Evolutionary conservation across 2,888 invertebrate genomes (phyloP).

Genomic region (Trissolcus brochymenae): DNA sequence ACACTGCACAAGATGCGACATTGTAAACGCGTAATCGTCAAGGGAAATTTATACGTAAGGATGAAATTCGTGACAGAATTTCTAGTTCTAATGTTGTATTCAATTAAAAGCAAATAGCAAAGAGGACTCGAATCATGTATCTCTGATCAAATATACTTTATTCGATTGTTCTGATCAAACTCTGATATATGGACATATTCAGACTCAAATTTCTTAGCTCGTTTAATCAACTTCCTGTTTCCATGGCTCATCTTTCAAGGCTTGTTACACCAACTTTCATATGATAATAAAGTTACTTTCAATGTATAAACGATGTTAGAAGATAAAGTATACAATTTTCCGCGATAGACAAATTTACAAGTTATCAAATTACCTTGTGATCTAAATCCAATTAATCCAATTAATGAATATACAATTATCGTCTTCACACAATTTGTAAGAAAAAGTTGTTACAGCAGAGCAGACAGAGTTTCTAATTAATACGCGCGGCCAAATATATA

Average conservation of each 20-base stretch:
- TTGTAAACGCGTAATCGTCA: not conserved
- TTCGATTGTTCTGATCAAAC: not conserved
- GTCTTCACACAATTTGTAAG: too few relatives aligned
- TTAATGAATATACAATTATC: too few relatives aligned
- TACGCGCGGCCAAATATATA: too few relatives aligned
- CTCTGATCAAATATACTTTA: not conserved
- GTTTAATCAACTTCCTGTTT: not conserved
- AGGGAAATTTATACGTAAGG: not conserved
- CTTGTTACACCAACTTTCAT: not conserved
- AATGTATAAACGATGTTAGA: constrained; percentile 20
- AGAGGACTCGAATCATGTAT: too few relatives aligned
- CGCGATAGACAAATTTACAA: too few relatives aligned
- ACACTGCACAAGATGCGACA: not conserved
- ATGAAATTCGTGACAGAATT: not conserved
- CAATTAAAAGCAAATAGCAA: constrained; percentile 1
- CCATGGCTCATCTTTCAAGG: not conserved
- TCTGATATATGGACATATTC: not conserved
- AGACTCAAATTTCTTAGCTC: not conserved
- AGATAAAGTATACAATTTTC: constrained; percentile 8
- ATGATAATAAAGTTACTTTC: too few relatives aligned
- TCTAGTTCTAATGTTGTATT: not conserved
- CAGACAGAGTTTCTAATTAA: too few relatives aligned
- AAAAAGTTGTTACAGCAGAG: too few relatives aligned
- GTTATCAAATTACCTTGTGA: too few relatives aligned
- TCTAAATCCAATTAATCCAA: too few relatives aligned